phyloP scores from a whole-genome alignment of 1,140 invertebrate species.

The Coenobita brevimanus region DNA sequence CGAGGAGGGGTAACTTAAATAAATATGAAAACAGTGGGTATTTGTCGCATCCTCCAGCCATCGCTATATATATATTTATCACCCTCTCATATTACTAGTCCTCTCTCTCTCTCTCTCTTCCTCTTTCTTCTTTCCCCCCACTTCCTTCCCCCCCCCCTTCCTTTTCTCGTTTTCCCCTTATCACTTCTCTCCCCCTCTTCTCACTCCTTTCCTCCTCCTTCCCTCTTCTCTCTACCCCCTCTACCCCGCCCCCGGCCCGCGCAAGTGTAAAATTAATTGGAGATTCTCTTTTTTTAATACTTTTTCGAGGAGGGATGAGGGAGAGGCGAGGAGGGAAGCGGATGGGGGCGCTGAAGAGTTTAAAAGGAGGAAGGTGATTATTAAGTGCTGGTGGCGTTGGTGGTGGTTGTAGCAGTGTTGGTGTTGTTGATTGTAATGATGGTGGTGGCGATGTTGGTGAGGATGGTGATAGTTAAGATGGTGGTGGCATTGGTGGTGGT shows the following conservation, averaged over 20 bases:
- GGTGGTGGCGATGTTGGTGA: conserved; percentile 7
- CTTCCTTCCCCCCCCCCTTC: too few relatives aligned
- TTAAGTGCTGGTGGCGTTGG: too few relatives aligned
- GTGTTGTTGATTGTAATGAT: not conserved
- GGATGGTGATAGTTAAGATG: conserved; percentile 19
- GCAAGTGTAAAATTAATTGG: conserved; percentile 55
- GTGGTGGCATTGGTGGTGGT: not conserved
- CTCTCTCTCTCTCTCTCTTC: conserved; percentile 14
- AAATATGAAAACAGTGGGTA: not conserved
- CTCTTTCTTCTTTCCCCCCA: too few relatives aligned
- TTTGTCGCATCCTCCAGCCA: not conserved
- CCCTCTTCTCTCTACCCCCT: too few relatives aligned
- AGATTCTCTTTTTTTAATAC: conserved; percentile 3
- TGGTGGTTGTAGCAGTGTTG: not conserved
- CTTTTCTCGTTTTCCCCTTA: too few relatives aligned
- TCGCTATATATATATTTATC: too few relatives aligned
- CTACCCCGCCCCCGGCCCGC: conserved; percentile 10
- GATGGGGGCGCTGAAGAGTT: conserved; percentile 10
- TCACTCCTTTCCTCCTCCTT: too few relatives aligned
- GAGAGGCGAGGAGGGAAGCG: not conserved
- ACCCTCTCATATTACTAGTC: not conserved
- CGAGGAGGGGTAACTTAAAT: conserved; percentile 15
- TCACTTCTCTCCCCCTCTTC: too few relatives aligned
- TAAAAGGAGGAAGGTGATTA: not conserved
- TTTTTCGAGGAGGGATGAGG: too few relatives aligned